A percentile compares a stretch with the other conserved stretches of the same genome.
These are phyloP conservation scores for Polyodon spathula DNA, from an alignment of 2,113 vertebrate genomes.

Conservation along the genomic window DNA sequence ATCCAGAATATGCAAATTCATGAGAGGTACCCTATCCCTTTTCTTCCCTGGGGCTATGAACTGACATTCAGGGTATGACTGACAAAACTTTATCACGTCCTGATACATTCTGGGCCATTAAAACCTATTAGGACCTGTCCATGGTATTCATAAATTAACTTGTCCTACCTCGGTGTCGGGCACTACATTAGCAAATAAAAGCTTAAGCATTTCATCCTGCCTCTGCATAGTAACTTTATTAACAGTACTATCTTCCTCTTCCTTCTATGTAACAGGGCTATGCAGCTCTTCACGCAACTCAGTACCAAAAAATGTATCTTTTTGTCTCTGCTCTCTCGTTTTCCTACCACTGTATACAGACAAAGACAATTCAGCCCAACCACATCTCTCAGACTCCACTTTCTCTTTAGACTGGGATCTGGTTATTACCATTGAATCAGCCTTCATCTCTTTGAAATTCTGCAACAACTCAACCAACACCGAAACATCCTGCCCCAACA, in stretches of 20 bases:
- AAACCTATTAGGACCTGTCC: slow-evolving; percentile 10
- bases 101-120: slow-evolving; percentile 14
- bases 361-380: too few relatives aligned
- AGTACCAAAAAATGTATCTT: neutral
- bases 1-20: slow-evolving; percentile 10
- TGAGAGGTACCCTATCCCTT: slow-evolving; percentile 8
- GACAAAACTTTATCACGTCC: slow-evolving; percentile 12
- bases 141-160: neutral
- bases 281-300: neutral
- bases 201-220: slow-evolving; percentile 1
- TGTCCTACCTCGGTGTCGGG: neutral
- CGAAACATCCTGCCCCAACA: too few relatives aligned
- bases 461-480: too few relatives aligned
- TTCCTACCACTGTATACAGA: too few relatives aligned
- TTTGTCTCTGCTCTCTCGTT: neutral
- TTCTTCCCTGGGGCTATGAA: neutral
- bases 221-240: neutral
- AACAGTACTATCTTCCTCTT: neutral
- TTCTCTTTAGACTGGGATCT: too few relatives aligned
- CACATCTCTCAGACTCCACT: too few relatives aligned
- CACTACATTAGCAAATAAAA: neutral
- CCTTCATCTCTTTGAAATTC: too few relatives aligned
- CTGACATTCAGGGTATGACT: slow-evolving; percentile 12
- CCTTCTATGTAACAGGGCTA: neutral
- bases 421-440: too few relatives aligned